Conservation (phyloP, 2,113 vertebrate genomes). For the Psophia crepitans region DNA sequence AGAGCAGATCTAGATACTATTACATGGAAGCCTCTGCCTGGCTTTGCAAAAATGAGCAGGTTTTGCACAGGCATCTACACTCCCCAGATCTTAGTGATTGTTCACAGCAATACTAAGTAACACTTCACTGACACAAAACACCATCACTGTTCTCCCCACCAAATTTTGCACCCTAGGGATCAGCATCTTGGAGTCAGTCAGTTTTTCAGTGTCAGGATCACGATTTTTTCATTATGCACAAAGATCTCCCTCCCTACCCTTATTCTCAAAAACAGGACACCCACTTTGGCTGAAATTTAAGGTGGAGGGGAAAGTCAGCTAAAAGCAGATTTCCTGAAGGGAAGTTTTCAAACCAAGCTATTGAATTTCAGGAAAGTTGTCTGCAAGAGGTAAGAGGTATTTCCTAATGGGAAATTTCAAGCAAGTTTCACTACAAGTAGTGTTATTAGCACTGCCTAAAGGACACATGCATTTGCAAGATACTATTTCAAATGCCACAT, state of each 20-base stretch:
- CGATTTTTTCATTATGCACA: neutral
- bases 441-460: neutral
- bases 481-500: neutral
- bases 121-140: fast-evolving
- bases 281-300: neutral
- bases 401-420: neutral
- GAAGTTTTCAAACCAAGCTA: neutral
- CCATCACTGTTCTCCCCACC: fast-evolving
- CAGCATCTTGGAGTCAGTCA: neutral
- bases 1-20: neutral
- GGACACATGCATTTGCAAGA: neutral
- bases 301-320: neutral
- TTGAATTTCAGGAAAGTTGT: neutral
- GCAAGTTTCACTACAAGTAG: neutral
- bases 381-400: neutral
- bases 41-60: neutral
- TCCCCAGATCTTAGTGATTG: neutral
- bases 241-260: neutral
- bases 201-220: neutral
- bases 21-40: neutral
- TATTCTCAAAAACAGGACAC: neutral
- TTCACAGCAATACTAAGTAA: neutral
- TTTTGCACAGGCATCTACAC: neutral
- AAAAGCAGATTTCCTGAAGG: neutral
- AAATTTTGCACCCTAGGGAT: neutral